These are phyloP conservation scores for Epicauta chinensis DNA, from an alignment of 1,140 invertebrate species.

Conservation along the genomic window DNA sequence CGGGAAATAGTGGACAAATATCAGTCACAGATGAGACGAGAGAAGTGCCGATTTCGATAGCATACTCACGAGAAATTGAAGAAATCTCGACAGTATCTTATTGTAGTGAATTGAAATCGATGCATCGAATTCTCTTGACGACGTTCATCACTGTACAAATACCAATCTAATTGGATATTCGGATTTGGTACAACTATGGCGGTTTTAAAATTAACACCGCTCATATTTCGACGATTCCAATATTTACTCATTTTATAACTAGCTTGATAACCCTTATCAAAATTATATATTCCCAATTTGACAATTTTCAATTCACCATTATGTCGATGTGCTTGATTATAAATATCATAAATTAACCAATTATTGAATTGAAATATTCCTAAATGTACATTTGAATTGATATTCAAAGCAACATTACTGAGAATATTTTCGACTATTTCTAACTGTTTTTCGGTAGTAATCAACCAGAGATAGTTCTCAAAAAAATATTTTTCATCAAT, in stretches of 20 bases:
- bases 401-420: conserved; percentile 20
- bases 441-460: conserved; percentile 5
- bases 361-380: conserved; percentile 5
- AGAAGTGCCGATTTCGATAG: too few relatives aligned
- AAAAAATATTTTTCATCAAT: conserved; percentile 22
- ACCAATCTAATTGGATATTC: conserved; percentile 46
- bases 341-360: conserved; percentile 24
- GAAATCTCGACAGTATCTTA: conserved; percentile 51
- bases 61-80: conserved; percentile 47
- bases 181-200: conserved; percentile 47
- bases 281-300: conserved; percentile 44
- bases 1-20: too few relatives aligned
- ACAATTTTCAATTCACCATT: conserved; percentile 46
- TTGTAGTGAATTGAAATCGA: conserved; percentile 51
- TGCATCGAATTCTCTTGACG: conserved; percentile 52
- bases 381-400: conserved; percentile 28
- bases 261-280: conserved; percentile 35
- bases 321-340: conserved; percentile 47
- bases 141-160: conserved; percentile 44
- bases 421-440: conserved; percentile 15
- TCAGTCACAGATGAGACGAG: too few relatives aligned
- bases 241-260: conserved; percentile 41
- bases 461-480: conserved; percentile 28
- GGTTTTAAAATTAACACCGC: conserved; percentile 46
- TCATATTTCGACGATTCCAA: conserved; percentile 45